Base-by-base conservation (phyloP, 2,797 vertebrate genomes). In the Sebastes wilsoni region DNA sequence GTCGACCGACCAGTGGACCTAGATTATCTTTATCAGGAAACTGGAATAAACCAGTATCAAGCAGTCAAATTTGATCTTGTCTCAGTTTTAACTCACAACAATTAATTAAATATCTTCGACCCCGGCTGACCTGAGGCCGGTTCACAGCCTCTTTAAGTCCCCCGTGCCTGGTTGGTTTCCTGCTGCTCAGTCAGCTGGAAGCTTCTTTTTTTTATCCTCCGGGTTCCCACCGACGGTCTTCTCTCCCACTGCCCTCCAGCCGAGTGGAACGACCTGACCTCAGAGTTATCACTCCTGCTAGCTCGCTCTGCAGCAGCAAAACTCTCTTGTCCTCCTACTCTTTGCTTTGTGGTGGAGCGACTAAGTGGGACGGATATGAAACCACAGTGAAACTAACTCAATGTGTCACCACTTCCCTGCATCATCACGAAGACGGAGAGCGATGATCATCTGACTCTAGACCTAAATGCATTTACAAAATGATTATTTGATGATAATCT, bases 181-280 rank as follows among this genome's bases (percentile, higher is more conserved):
- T 22, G 28, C 34, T 30, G 75, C 70, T 82, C 80, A 22, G 52
- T 85, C 81, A 82, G 66, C 85, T 75, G 56, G 77, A 84, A 76
- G 71, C 61, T 62, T 59, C 77, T 83, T 59, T 60, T 79, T 83
- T 59, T 42, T 22, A 83, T 83, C 61, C 62, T 77, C 56, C 2
- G 1, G 67, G 65, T 66, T 67, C 42, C 22, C 68, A 75, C 56
- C 65, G 23, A 34, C 66, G 8, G 69, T 56, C n/a, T 58, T 70
- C 70, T 59, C n/a, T 66, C 25, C 61, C 34, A 12, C 72, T 52
- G 22, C 13, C 16, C 66, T 64, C 69, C 74, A 55, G 60, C 58
- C 4, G 5, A 79, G 76, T 74, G 72, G 78, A 85, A 81, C 34
- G 79, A 79, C 32, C 36, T 69, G 75, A 81, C 80, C 79, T 70